These are phyloP conservation scores for Adelphocoris suturalis DNA, from an alignment of 2,888 invertebrate genomes.

Conservation along the genomic window DNA sequence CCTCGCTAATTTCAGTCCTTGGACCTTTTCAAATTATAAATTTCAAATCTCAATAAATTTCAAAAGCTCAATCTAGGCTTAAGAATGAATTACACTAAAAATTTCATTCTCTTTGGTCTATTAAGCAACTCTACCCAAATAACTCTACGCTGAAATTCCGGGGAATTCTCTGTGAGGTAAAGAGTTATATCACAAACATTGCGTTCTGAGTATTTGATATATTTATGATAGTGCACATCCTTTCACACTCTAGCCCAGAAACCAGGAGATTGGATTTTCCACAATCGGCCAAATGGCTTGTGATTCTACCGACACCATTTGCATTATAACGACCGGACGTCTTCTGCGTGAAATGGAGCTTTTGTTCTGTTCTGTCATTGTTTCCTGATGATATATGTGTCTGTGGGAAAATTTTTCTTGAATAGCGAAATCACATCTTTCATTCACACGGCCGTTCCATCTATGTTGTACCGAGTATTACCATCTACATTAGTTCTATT, in stretches of 20 bases:
- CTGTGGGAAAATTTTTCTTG: neutral
- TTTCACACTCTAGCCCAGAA: neutral
- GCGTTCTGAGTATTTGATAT: too few relatives aligned
- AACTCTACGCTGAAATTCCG: too few relatives aligned
- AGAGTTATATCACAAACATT: too few relatives aligned
- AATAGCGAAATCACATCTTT: neutral
- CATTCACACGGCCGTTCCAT: neutral
- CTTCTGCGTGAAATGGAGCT: constrained; percentile 27
- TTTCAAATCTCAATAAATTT: too few relatives aligned
- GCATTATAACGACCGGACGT: constrained; percentile 30
- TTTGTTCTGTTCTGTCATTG: constrained; percentile 37
- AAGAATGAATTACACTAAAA: too few relatives aligned
- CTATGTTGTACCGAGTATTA: neutral
- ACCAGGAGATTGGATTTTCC: constrained; percentile 15
- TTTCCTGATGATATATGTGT: constrained; percentile 31
- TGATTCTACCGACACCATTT: neutral
- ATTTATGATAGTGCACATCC: neutral
- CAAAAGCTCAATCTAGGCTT: too few relatives aligned
- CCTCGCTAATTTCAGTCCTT: too few relatives aligned
- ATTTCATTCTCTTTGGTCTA: too few relatives aligned
- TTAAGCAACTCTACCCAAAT: too few relatives aligned
- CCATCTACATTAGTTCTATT: neutral
- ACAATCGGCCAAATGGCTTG: neutral
- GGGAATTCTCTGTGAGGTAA: too few relatives aligned
- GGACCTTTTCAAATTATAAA: too few relatives aligned